These are phyloP conservation scores for Mycogona germanica DNA, from an alignment of 2,888 invertebrate species.

Conservation along the genomic window DNA sequence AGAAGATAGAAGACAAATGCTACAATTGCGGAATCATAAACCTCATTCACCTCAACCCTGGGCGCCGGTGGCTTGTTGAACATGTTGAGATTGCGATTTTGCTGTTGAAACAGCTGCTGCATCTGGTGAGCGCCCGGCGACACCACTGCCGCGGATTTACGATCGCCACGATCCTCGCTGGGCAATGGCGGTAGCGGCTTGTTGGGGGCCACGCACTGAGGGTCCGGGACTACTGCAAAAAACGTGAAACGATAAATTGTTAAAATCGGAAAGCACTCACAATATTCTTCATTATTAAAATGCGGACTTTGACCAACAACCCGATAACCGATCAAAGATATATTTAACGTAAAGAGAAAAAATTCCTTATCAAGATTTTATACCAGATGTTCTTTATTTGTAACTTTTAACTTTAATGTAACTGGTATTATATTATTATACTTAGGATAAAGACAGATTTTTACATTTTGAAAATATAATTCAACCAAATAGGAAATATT, in stretches of 20 bases:
- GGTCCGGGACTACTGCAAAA: slow-evolving; percentile 64
- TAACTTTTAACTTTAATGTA: too few species aligned
- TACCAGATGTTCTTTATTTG: too few species aligned
- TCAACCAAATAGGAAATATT: too few species aligned
- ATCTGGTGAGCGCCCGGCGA: slow-evolving; percentile 29
- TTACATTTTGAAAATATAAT: too few species aligned
- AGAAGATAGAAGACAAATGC: neutral
- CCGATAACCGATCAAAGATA: too few species aligned
- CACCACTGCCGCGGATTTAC: slow-evolving; percentile 29
- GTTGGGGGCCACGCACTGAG: slow-evolving; percentile 56
- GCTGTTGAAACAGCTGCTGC: slow-evolving; percentile 48
- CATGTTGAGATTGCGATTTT: slow-evolving; percentile 7
- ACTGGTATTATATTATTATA: too few species aligned
- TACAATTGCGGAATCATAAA: neutral
- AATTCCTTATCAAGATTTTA: too few species aligned
- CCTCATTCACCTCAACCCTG: slow-evolving; percentile 3
- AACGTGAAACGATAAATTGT: slow-evolving; percentile 7
- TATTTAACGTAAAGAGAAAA: too few species aligned
- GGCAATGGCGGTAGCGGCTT: slow-evolving; percentile 70
- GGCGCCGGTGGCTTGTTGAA: slow-evolving; percentile 5
- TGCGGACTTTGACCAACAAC: too few species aligned
- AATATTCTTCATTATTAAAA: neutral
- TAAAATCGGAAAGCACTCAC: neutral
- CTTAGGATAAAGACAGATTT: too few species aligned
- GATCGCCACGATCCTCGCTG: slow-evolving; percentile 28